Evolutionary conservation across 53 echinoderm and acorn worm species (phyloP), one percentile per base, ranked within the genome.

Genomic region (Actinopyga echinites): DNA sequence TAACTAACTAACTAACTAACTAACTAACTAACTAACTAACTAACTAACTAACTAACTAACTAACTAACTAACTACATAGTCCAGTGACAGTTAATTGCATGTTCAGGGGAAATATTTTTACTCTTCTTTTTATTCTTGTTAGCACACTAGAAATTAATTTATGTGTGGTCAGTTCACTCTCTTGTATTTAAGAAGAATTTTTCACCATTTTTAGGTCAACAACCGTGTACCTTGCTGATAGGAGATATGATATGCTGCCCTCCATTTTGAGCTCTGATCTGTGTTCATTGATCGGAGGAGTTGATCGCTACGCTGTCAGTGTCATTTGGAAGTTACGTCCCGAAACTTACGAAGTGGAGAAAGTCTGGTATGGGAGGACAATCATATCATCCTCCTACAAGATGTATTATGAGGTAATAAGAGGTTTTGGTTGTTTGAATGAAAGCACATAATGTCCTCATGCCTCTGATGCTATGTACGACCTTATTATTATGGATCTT

Each of bases 391-490:
- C 94, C 15, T 83, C 94, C 0, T 87, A 99, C 89, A 99, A 99
- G 69, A 99, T 99, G 99, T 99, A 92, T 69, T 99, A 99, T 87
- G 99, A 99, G 99, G 99, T 99, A 84, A 33, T 63, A n/a, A 3
- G 10, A 44, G 8, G 12, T 8, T 49, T 49, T 37, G 37, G 13
- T 49, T 13, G 49, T 49, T 0, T 1, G 1, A 17, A 15, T 17
- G 17, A 49, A 49, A 49, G 17, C 2, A 15, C 3, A 49, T 13
- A 3, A 49, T 49, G 5, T 49, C 17, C 17, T 49, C 7, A 49
- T 2, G 17, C 49, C 17, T 2, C 13, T 2, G 0, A 44, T n/a
- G n/a, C n/a, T n/a, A n/a, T n/a, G n/a, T n/a, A n/a, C n/a, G n/a
- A n/a, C n/a, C n/a, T n/a, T n/a, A n/a, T n/a, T n/a, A n/a, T n/a